A percentile compares a stretch with the other conserved stretches of the same genome.
These are phyloP conservation scores for Anas georgica DNA, from an alignment of 2,797 vertebrate species.

Conservation along the genomic window DNA sequence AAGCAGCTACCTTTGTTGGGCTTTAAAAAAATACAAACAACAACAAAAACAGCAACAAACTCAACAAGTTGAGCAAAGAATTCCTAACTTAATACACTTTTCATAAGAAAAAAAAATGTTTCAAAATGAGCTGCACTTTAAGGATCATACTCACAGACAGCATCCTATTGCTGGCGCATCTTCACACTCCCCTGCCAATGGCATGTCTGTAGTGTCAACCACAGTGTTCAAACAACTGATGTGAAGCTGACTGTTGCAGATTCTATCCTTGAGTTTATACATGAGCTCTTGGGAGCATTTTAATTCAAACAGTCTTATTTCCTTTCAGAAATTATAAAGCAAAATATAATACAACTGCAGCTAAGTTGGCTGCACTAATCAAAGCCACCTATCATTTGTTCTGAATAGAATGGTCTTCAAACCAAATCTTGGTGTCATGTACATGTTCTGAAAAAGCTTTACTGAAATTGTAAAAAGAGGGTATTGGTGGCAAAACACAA, in stretches of 20 bases:
- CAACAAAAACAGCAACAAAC: too few relatives aligned
- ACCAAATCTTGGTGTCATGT: not conserved
- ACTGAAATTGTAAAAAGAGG: not conserved
- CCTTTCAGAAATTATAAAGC: slow-evolving; percentile 13
- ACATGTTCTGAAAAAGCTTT: not conserved
- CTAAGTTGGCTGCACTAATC: not conserved
- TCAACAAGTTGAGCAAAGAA: not conserved
- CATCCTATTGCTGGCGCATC: not conserved
- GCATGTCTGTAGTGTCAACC: not conserved
- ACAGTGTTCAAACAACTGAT: not conserved
- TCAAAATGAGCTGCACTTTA: not conserved
- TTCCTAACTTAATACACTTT: not conserved
- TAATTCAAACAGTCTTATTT: slow-evolving; percentile 19
- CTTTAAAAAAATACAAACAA: not conserved
- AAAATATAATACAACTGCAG: not conserved
- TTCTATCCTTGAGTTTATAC: not conserved
- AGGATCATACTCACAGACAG: not conserved
- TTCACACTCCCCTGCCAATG: not conserved
- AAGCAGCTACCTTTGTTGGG: not conserved
- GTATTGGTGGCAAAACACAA: not conserved
- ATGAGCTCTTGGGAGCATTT: not conserved
- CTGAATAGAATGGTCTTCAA: not conserved
- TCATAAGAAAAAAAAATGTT: not conserved
- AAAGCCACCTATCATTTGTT: not conserved
- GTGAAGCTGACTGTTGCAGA: not conserved